Base-by-base conservation (phyloP, 2,113 vertebrate genomes). In the Cyanistes caeruleus region DNA sequence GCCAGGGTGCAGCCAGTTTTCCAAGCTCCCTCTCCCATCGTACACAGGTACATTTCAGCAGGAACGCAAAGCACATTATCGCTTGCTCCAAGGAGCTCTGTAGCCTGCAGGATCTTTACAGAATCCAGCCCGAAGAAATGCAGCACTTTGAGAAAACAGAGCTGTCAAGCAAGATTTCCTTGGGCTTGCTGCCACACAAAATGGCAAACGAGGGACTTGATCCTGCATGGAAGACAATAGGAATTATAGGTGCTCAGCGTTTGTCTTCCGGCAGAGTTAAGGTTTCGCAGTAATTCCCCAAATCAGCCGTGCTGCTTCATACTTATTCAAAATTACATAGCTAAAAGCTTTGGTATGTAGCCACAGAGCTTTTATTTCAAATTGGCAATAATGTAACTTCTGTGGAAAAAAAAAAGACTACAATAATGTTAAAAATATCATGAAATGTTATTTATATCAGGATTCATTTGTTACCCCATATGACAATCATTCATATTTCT, bases 401-500 rank as follows among this genome's bases (percentile, higher is more conserved):
- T 35, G 86, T 10, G 39, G 39, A 83, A 91, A 95, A 91, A 74
- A 59, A 88, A 88, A 41, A 62, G 35, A 72, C 78, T 93, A 87
- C 73, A 77, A 90, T 89, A 94, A 95, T 49, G 84, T 82, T 92
- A 95, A 95, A 95, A 96, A 92, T 90, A 97, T 62, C 87, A 52
- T 96, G 95, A 94, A 97, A 93, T 84, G 74, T 94, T 95, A 97
- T 97, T 97, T 97, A 91, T 94, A 94, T 87, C 92, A 85, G 94
- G 89, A 90, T 89, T 90, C 92, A 94, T 97, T 96, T 93, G 94
- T 91, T 95, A 96, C 79, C 67, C 96, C 94, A 93, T 95, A 78
- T 95, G 96, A 97, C 96, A 96, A 95, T 97, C 95, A 97, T 94
- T 95, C 94, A 43, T 90, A 88, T 91, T 96, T 96, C 94, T 93